Conservation (phyloP, 2,113 vertebrate genomes). For the Pungitius pungitius region DNA sequence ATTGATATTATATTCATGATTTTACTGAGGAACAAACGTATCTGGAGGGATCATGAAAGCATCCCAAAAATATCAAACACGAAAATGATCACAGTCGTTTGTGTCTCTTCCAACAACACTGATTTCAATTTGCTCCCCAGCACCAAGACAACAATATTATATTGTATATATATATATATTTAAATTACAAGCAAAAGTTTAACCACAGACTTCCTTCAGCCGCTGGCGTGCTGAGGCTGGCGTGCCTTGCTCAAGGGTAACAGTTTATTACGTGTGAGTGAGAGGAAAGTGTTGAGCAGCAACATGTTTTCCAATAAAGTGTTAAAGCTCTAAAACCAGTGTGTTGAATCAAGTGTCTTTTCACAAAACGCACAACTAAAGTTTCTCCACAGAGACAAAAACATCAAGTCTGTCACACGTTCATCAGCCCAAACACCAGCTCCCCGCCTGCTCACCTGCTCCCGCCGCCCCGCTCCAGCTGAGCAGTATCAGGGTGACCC, state of each 20-base stretch:
- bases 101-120: not conserved
- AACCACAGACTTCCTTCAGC: not conserved
- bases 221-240: not conserved
- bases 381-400: not conserved
- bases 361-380: not conserved
- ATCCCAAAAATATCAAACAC: not conserved
- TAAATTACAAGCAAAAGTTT: not conserved
- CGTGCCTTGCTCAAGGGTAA: conserved; percentile 27
- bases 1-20: too few species aligned
- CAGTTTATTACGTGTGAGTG: not conserved
- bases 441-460: too few species aligned
- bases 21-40: too few species aligned
- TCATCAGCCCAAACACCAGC: not conserved
- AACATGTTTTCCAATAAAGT: not conserved
- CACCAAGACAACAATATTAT: not conserved
- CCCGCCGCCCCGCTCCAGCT: conserved; percentile 10
- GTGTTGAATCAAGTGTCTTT: not conserved
- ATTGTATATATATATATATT: not conserved
- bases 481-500: conserved; percentile 50
- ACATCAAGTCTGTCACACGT: not conserved
- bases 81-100: too few species aligned
- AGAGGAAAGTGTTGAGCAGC: conserved; percentile 2
- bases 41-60: too few species aligned
- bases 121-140: not conserved
- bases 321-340: not conserved